These are phyloP conservation scores for Nesidiocoris tenuis DNA, from an alignment of 2,888 invertebrate species.

Conservation along the genomic window DNA sequence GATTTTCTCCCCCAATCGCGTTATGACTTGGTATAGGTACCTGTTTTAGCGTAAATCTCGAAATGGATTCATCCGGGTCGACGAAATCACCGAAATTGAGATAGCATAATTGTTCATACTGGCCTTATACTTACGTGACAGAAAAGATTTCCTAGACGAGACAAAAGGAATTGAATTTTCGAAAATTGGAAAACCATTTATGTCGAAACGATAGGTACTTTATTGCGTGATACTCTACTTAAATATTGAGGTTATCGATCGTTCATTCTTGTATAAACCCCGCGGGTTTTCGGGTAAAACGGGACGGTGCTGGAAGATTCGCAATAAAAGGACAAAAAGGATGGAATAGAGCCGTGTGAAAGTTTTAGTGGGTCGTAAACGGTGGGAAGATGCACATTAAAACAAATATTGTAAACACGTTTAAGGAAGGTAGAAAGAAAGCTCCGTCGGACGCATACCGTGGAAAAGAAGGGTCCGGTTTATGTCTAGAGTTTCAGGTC, in stretches of 20 bases:
- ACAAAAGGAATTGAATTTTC: too few species aligned
- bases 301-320: conserved; percentile 8
- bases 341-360: conserved; percentile 23
- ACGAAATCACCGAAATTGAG: too few species aligned
- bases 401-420: conserved; percentile 44
- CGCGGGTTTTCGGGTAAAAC: background rate
- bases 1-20: too few species aligned
- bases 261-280: background rate
- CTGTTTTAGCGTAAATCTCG: too few species aligned
- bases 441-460: background rate
- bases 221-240: too few species aligned
- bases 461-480: conserved; percentile 4
- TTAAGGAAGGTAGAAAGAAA: conserved; percentile 26
- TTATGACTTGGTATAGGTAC: too few species aligned
- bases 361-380: conserved; percentile 38
- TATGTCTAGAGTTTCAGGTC: conserved; percentile 38
- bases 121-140: too few species aligned
- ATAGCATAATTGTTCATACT: too few species aligned
- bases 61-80: too few species aligned
- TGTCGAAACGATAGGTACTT: too few species aligned
- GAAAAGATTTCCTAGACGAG: too few species aligned
- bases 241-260: background rate
- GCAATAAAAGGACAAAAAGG: conserved; percentile 20
- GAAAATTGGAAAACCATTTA: too few species aligned
- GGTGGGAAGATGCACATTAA: conserved; percentile 41